Percentiles rank a stretch among this genome's conserved stretches.
phyloP scores from a whole-genome alignment of 2,888 invertebrate genomes.

The Abscondita cerata region DNA sequence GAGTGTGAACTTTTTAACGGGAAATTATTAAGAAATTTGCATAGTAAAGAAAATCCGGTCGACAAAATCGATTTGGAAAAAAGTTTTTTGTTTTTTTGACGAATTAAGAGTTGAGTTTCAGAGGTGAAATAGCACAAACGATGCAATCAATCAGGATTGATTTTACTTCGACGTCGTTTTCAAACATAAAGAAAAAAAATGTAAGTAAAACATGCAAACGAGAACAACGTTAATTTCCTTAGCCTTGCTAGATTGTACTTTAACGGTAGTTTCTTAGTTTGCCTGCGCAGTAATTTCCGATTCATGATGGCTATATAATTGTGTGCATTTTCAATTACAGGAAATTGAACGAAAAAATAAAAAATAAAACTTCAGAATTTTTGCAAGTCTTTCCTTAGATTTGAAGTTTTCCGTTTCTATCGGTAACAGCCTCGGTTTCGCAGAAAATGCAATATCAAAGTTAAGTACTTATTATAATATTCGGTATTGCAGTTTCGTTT shows the following conservation, averaged over 20 bases:
- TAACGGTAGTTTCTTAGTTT: background rate
- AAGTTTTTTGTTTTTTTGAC: too few species aligned
- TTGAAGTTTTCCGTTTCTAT: background rate
- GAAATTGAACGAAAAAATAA: constrained; percentile 1
- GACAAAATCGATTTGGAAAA: background rate
- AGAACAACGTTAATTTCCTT: constrained; percentile 21
- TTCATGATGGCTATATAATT: background rate
- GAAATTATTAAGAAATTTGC: background rate
- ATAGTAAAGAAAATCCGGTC: background rate
- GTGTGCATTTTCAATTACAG: constrained; percentile 9
- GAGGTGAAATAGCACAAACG: too few species aligned
- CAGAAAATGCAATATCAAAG: too few species aligned
- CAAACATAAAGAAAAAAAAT: too few species aligned
- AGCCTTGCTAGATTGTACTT: constrained; percentile 7
- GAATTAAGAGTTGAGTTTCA: too few species aligned
- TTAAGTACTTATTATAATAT: too few species aligned
- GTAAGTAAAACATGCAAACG: too few species aligned
- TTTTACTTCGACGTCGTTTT: too few species aligned
- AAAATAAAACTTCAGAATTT: background rate
- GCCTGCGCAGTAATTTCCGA: constrained; percentile 10
- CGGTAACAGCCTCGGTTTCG: too few species aligned
- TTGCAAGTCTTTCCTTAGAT: too few species aligned
- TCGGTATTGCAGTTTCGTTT: too few species aligned
- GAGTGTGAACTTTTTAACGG: background rate
- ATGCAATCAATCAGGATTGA: too few species aligned